phyloP scores from a whole-genome alignment of 1,140 invertebrate genomes.

The Gryllus bimaculatus region DNA sequence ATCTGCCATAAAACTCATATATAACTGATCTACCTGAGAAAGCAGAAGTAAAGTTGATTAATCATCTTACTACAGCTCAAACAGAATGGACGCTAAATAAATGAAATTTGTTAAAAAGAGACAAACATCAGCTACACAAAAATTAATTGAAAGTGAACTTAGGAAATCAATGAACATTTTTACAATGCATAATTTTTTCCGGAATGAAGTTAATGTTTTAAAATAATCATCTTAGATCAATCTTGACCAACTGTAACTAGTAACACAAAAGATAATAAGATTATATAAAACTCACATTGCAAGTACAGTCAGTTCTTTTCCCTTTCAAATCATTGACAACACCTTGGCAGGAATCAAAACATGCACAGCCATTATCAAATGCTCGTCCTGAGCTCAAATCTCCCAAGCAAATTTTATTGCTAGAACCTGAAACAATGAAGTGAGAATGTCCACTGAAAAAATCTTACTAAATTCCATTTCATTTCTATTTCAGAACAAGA shows the following conservation, averaged over 20 bases:
- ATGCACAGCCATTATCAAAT: constrained; percentile 93
- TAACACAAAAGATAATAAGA: not conserved
- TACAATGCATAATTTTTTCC: not conserved
- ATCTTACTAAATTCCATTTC: not conserved
- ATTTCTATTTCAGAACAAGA: too few species aligned
- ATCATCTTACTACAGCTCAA: too few species aligned
- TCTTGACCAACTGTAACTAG: not conserved
- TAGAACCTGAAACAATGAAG: constrained; percentile 20
- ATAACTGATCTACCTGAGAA: too few species aligned
- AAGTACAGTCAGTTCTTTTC: constrained; percentile 60
- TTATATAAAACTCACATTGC: constrained; percentile 47
- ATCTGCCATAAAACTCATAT: too few species aligned
- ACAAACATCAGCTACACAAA: too few species aligned
- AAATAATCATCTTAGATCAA: not conserved
- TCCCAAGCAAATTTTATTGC: constrained; percentile 61
- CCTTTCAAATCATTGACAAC: constrained; percentile 65
- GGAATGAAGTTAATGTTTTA: not conserved
- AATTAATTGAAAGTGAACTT: too few species aligned
- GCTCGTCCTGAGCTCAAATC: constrained; percentile 87
- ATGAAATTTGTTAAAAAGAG: too few species aligned
- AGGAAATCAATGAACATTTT: too few species aligned
- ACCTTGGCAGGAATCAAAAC: constrained; percentile 65
- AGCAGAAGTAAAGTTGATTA: too few species aligned
- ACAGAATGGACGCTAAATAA: too few species aligned
- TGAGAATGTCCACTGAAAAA: constrained; percentile 10